A percentile compares a stretch with the other conserved stretches of the same genome.
Evolutionary conservation across 2,888 invertebrate species (phyloP).

Genomic region (Prenolepis imparis): DNA sequence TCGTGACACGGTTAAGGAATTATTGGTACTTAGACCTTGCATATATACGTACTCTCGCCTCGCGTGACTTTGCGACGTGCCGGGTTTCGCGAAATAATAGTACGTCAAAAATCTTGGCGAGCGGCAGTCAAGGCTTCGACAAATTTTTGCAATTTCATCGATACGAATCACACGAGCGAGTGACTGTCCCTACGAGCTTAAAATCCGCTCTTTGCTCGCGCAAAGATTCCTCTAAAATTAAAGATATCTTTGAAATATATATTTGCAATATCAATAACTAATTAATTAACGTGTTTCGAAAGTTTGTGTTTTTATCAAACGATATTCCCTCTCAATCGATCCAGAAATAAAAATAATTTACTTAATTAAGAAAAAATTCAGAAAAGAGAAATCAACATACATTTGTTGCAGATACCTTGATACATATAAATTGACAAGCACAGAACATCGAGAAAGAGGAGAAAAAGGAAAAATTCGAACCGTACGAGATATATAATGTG

Average conservation of each 20-base stretch:
- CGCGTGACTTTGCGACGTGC: slow-evolving; percentile 49
- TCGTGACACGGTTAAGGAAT: slow-evolving; percentile 36
- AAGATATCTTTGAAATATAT: not conserved
- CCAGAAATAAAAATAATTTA: not conserved
- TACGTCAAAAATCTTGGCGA: slow-evolving; percentile 39
- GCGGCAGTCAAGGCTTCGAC: slow-evolving; percentile 34
- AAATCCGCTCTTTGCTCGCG: not conserved
- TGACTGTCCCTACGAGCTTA: slow-evolving; percentile 43
- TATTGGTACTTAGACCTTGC: slow-evolving; percentile 35
- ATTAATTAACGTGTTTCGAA: not conserved
- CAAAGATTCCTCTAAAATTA: not conserved
- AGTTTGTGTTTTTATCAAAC: not conserved
- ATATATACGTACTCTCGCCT: slow-evolving; percentile 30
- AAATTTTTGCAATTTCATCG: slow-evolving; percentile 42
- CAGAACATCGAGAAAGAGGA: slow-evolving; percentile 7
- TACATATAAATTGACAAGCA: slow-evolving; percentile 19
- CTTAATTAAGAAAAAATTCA: not conserved
- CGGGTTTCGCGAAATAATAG: slow-evolving; percentile 32
- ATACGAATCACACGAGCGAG: slow-evolving; percentile 38
- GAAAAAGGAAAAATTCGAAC: not conserved
- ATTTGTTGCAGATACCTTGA: slow-evolving; percentile 20
- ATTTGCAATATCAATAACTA: not conserved
- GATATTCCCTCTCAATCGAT: not conserved
- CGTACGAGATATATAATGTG: not conserved
- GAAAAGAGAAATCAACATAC: not conserved